Evolutionary conservation across 2,888 invertebrate species (phyloP), one percentile per base, ranked within the genome.

Genomic region (Ochlodes sylvanus): DNA sequence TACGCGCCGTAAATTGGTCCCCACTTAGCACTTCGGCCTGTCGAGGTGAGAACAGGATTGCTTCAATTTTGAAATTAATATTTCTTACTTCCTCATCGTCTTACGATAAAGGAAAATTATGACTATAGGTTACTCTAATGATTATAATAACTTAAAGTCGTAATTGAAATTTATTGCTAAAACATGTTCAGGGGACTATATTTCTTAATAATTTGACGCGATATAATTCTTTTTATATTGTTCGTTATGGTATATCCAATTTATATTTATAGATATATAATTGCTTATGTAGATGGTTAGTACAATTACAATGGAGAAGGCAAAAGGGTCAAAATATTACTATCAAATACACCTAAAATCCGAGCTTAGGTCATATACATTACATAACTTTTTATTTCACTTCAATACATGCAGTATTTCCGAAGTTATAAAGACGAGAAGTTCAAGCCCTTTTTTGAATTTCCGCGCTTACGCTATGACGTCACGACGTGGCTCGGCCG

Each of bases 1-100:
- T 65, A 58, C 58, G 52, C 5, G n/a, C 41, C 9, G 65, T 63
- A 63, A 65, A 58, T 52, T 65, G 58, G 52, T 50, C 57, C 34
- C 69, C 72, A 71, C 72, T 73, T 73, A 73, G 71, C 73, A 57
- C 66, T 56, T 57, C 47, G 61, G 44, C 42, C 17, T 58, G 58
- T 41, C 7, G 41, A 69, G 69, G 69, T 71, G 73, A 69, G 71
- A 70, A 71, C 61, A 63, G 61, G 58, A 52, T 34, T 63, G 15
- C 19, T 41, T 63, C 63, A 54, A 63, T 63, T 55, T 55, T 10
- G 42, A 54, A 42, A 63, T 55, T 63, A 52, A 64, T 47, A 32
- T 27, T 63, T 15, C 41, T 54, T 41, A 47, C 58, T 62, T 61
- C 32, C 60, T 63, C 10, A 19, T 42, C 27, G 7, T 41, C n/a